Percentiles rank a stretch among this genome's conserved stretches.
Evolutionary conservation across 1,140 invertebrate genomes (phyloP).

Genomic region (Heliconius himera): DNA sequence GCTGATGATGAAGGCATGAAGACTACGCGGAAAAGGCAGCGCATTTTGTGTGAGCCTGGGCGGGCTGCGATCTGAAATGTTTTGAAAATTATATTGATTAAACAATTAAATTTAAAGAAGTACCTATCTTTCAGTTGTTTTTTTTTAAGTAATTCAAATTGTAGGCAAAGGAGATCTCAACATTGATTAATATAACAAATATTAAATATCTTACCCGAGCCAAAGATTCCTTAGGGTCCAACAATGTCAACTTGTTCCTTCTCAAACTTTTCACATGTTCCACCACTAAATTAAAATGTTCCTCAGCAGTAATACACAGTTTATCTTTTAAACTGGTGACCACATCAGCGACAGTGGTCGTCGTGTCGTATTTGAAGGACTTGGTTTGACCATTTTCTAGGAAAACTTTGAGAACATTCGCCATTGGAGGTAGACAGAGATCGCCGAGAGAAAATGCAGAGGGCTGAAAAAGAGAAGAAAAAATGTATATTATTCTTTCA

Average conservation of each 20-base stretch:
- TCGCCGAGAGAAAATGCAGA: conserved; percentile 90
- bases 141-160: too few species aligned
- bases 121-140: too few species aligned
- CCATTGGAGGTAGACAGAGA: conserved; percentile 92
- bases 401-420: conserved; percentile 96
- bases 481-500: not conserved
- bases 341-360: conserved; percentile 94
- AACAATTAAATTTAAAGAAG: too few species aligned
- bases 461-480: conserved; percentile 79
- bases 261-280: conserved; percentile 94
- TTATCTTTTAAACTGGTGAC: conserved; percentile 92
- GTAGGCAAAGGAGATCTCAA: not conserved
- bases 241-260: conserved; percentile 91
- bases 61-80: conserved; percentile 90
- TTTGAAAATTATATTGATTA: not conserved
- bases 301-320: conserved; percentile 89
- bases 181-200: not conserved
- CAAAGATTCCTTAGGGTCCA: conserved; percentile 92
- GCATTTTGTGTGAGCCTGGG: conserved; percentile 92
- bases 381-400: conserved; percentile 97
- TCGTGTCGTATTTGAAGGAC: conserved; percentile 97
- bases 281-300: conserved; percentile 94
- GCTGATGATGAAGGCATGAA: conserved; percentile 94
- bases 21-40: conserved; percentile 93
- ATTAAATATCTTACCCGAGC: conserved; percentile 85